These are phyloP conservation scores for Ibidorhyncha struthersii DNA, from an alignment of 2,113 vertebrate species.

Conservation along the genomic window DNA sequence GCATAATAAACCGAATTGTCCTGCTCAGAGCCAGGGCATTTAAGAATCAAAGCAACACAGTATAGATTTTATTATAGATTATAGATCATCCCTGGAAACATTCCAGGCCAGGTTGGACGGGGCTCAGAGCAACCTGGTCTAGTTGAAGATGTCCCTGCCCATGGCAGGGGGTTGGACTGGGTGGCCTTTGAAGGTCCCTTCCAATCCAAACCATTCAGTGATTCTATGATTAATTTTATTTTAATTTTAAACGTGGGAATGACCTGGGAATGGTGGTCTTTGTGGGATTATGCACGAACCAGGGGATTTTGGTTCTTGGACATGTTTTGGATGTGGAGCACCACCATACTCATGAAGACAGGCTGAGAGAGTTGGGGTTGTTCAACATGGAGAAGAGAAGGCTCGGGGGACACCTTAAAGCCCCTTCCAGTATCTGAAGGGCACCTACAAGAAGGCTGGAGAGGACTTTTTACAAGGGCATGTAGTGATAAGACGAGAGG, in stretches of 20 bases:
- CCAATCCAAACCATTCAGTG: background rate
- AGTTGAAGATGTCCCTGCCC: background rate
- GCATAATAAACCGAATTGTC: background rate
- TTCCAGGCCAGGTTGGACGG: background rate
- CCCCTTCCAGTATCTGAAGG: too few relatives aligned
- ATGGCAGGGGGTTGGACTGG: background rate
- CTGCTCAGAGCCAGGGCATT: background rate
- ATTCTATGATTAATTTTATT: background rate
- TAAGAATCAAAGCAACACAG: background rate
- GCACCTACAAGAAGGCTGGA: too few relatives aligned
- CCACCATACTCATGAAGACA: background rate
- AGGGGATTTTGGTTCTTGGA: background rate
- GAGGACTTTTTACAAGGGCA: too few relatives aligned
- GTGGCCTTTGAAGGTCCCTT: background rate
- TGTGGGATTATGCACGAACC: background rate
- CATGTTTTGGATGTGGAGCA: background rate
- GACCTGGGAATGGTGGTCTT: accelerated
- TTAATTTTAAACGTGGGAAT: background rate
- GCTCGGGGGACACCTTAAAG: too few relatives aligned
- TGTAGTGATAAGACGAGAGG: too few relatives aligned
- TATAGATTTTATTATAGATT: background rate
- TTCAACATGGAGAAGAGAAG: too few relatives aligned
- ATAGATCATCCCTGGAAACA: background rate
- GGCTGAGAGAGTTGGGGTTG: too few relatives aligned
- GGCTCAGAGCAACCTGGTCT: background rate